Base-by-base conservation (phyloP, 1,140 invertebrate species). In the Lamellibrachia luymesi region DNA sequence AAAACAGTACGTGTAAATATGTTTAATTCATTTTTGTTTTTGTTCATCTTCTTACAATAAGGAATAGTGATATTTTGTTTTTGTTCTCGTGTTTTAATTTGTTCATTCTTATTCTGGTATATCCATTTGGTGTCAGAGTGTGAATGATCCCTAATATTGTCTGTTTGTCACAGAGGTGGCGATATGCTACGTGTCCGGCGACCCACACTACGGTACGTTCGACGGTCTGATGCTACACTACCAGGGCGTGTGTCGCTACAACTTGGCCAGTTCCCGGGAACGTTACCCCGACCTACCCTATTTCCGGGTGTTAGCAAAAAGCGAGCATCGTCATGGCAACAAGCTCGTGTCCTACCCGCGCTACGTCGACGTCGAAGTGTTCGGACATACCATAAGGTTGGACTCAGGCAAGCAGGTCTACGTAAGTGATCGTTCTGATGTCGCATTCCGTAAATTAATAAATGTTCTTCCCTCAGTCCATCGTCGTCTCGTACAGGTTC, bases 1-100 rank as follows among this genome's bases (percentile, higher is more conserved):
- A 93, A 93, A 13, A 50, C 49, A 93, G 92, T 92, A 27, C 91
- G 92, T 92, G 50, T 92, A 38, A 38, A 38, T 38, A 38, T 38
- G 38, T 38, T 38, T 38, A 0, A 38, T 38, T 38, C 38, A 38
- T 38, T 38, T 38, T 38, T 38, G 38, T 38, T 38, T 38, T 38
- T 38, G 38, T 38, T 38, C 38, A 38, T 38, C 38, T 38, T 38
- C 38, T 38, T 38, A 38, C 38, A 38, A 38, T 38, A 38, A 38
- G 38, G 38, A 38, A 38, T 38, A 38, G 38, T 38, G 38, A 38
- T 1, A 38, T 38, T 38, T 38, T 38, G 38, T 38, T 38, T 38
- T 38, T 38, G 38, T 38, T 38, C 38, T 38, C 0, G 0, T 0
- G 1, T 38, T 38, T 38, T 38, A 38, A 38, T 38, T 38, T 38